Evolutionary conservation across 2,113 vertebrate genomes (phyloP).

Genomic region (Hippocampus comes): DNA sequence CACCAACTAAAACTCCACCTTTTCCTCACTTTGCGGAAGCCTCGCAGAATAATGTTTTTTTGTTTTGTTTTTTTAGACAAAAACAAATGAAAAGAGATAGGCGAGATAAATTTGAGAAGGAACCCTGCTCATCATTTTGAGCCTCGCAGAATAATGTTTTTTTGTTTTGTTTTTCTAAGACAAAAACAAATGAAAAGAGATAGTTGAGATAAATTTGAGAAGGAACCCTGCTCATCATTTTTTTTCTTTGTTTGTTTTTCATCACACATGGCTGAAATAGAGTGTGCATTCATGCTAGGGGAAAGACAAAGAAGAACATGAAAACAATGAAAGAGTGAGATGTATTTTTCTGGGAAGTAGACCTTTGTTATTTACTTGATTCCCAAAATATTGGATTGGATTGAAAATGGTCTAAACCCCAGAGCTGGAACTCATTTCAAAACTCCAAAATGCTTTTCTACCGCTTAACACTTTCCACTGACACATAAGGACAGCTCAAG

Average conservation of each 20-base stretch:
- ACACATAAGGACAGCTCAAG: slow-evolving; percentile 63
- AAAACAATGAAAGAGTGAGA: background rate
- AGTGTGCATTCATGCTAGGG: too few relatives aligned
- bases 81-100: too few relatives aligned
- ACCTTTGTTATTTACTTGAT: slow-evolving; percentile 31
- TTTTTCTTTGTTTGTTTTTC: too few relatives aligned
- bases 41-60: too few relatives aligned
- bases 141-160: too few relatives aligned
- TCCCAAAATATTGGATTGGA: slow-evolving; percentile 37
- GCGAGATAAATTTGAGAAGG: background rate
- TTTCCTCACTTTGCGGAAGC: too few relatives aligned
- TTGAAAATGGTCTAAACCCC: slow-evolving; percentile 22
- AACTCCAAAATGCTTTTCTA: slow-evolving; percentile 58
- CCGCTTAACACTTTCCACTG: slow-evolving; percentile 49
- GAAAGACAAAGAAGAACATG: too few relatives aligned
- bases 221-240: background rate
- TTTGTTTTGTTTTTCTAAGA: too few relatives aligned
- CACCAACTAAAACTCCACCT: too few relatives aligned
- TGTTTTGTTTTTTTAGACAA: too few relatives aligned
- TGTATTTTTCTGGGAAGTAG: slow-evolving; percentile 14
- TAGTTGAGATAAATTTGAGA: background rate
- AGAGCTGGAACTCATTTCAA: slow-evolving; percentile 64
- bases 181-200: too few relatives aligned
- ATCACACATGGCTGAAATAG: too few relatives aligned
- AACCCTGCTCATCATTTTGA: background rate